These are phyloP conservation scores for Priocnemis perturbator DNA, from an alignment of 2,888 invertebrate genomes.

Conservation along the genomic window DNA sequence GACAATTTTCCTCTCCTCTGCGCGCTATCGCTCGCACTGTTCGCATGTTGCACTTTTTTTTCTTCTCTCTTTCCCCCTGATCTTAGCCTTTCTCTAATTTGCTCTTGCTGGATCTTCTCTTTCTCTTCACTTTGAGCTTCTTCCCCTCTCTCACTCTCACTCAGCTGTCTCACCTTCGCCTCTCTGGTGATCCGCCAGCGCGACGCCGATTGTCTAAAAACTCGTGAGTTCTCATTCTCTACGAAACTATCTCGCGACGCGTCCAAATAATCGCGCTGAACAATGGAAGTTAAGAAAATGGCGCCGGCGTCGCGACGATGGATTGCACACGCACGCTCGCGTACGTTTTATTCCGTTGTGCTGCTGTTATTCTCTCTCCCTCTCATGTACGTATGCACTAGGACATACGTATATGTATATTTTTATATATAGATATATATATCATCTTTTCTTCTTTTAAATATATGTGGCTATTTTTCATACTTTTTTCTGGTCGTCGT, in stretches of 20 bases:
- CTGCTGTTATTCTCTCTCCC: conserved; percentile 21
- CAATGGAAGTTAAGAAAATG: conserved; percentile 1
- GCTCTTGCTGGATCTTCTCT: conserved; percentile 12
- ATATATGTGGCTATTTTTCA: conserved; percentile 39
- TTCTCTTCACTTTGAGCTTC: conserved; percentile 39
- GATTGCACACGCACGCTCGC: conserved; percentile 35
- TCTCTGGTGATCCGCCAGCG: conserved; percentile 43
- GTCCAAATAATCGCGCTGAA: conserved; percentile 2
- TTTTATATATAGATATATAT: conserved; percentile 57
- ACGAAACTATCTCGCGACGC: neutral
- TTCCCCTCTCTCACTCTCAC: conserved; percentile 47
- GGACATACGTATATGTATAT: conserved; percentile 56
- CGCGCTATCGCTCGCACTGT: conserved; percentile 24
- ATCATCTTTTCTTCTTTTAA: conserved; percentile 28
- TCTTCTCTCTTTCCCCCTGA: conserved; percentile 31
- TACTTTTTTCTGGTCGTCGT: conserved; percentile 31
- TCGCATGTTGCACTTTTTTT: conserved; percentile 31
- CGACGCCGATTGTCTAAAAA: conserved; percentile 36
- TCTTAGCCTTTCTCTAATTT: conserved; percentile 28
- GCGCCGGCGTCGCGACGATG: conserved; percentile 46
- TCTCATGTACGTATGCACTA: conserved; percentile 51
- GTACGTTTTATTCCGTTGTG: conserved; percentile 49
- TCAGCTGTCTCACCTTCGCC: conserved; percentile 26
- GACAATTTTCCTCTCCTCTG: conserved; percentile 29
- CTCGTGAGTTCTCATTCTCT: neutral